phyloP scores from a whole-genome alignment of 1,140 invertebrate species.

The Conopomorpha cramerella region DNA sequence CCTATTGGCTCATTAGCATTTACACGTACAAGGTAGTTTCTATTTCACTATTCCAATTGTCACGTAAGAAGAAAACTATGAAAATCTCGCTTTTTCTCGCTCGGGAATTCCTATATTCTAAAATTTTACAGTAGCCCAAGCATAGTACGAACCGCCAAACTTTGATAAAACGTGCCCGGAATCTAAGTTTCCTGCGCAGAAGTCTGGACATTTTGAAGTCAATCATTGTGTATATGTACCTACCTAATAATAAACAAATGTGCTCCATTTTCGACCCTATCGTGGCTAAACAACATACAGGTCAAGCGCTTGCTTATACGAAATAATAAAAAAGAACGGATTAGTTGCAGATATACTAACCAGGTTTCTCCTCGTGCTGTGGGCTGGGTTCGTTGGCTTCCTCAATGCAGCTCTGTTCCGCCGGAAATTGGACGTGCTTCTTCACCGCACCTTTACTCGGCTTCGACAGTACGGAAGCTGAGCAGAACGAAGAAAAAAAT shows the following conservation, averaged over 20 bases:
- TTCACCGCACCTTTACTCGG: conserved; percentile 30
- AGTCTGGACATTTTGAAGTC: neutral
- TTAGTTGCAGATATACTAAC: conserved; percentile 13
- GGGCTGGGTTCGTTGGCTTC: conserved; percentile 18
- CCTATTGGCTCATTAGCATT: too few species aligned
- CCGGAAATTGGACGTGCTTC: conserved; percentile 50
- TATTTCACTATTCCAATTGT: too few species aligned
- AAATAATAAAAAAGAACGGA: too few species aligned
- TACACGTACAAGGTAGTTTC: too few species aligned
- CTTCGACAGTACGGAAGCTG: conserved; percentile 38
- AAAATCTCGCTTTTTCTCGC: too few species aligned
- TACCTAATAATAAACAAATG: neutral
- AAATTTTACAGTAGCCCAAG: too few species aligned
- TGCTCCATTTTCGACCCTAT: neutral
- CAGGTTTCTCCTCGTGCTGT: conserved; percentile 23
- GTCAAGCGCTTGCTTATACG: too few species aligned
- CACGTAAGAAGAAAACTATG: too few species aligned
- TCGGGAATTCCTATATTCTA: too few species aligned
- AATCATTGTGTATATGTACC: too few species aligned
- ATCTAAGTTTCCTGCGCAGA: neutral
- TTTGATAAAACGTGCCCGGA: neutral
- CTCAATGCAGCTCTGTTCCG: conserved; percentile 43
- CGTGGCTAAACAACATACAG: neutral
- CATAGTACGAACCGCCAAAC: too few species aligned
- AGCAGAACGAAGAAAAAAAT: too few species aligned